Base-by-base conservation (phyloP, 2,113 vertebrate species). In the Paradoxurus hermaphroditus region DNA sequence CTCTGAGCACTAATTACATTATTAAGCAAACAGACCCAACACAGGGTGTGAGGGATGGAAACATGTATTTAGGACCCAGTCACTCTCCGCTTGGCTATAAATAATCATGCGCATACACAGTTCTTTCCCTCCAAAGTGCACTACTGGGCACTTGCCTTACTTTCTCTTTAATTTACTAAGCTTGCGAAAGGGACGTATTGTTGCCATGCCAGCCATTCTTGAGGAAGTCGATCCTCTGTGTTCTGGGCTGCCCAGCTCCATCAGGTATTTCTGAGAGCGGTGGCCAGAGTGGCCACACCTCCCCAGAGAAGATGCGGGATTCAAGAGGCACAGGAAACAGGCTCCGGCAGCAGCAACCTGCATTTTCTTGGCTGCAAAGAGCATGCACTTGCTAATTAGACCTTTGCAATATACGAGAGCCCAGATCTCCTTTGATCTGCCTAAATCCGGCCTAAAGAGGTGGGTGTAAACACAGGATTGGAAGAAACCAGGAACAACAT, bases 1-100 rank as follows among this genome's bases (percentile, higher is more conserved):
- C 98, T 97, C 97, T 98, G 98, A 98, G 98, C 98, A 96, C 98
- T 99, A 98, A 99, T 98, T 98, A 98, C 97, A 97, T 98, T 98
- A 98, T 98, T 98, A 99, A 97, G n/a, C 98, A 98, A 98, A 98
- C 98, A 99, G 98, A 98, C 97, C 97, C 97, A 97, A 98, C 98
- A 98, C 91, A 97, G 98, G 96, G 97, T 91, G 96, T 98, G 97
- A 98, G 97, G 97, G 96, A 98, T 12, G 41, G 98, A 98, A 98
- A 98, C 97, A 98, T 85, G 97, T 82, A 97, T 98, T 98, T 97
- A 98, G 98, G 97, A 97, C 97, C 95, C 97, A 98, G 98, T 93
- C 23, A 16, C 95, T 97, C 91, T 98, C 97, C 94, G 97, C 95
- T 1, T 44, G 95, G 91, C 89, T 97, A 39, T 92, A 97, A 94